Conservation (phyloP, 2,113 vertebrate genomes). For the Labeo rohita region DNA sequence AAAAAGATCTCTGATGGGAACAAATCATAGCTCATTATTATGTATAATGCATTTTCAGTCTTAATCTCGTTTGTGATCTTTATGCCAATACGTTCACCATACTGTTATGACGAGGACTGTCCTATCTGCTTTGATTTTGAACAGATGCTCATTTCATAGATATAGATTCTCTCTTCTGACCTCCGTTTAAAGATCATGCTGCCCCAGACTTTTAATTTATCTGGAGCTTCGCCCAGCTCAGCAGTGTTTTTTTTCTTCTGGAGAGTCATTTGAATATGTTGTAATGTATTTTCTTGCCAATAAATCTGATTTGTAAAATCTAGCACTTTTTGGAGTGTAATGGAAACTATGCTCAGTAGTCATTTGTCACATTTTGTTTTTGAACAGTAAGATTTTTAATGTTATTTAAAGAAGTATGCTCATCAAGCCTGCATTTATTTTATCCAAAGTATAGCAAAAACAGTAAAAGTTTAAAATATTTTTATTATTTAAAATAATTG, state of each 20-base stretch:
- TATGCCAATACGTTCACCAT: conserved; percentile 9
- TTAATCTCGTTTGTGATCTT: conserved; percentile 7
- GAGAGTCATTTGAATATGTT: conserved; percentile 47
- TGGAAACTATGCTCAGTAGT: background rate
- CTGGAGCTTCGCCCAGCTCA: conserved; percentile 24
- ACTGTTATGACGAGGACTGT: conserved; percentile 39
- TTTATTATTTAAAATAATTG: too few relatives aligned
- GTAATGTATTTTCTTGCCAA: conserved; percentile 47
- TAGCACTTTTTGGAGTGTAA: conserved; percentile 32
- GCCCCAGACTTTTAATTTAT: conserved; percentile 27
- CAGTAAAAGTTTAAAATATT: too few relatives aligned
- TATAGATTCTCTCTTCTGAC: conserved; percentile 42
- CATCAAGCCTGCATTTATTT: too few relatives aligned
- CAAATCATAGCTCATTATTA: conserved; percentile 38
- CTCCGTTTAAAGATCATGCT: conserved; percentile 36
- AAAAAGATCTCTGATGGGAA: conserved; percentile 16
- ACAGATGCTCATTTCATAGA: conserved; percentile 50
- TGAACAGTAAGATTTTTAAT: too few relatives aligned
- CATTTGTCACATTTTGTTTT: background rate
- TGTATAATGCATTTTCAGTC: conserved; percentile 6
- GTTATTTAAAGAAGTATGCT: too few relatives aligned
- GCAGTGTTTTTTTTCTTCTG: conserved; percentile 12
- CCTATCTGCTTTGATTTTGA: conserved; percentile 51
- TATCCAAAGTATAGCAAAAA: too few relatives aligned
- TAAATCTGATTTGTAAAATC: conserved; percentile 50